Evolutionary conservation across 1,140 invertebrate genomes (phyloP).

Genomic region (Chironomus tepperi): DNA sequence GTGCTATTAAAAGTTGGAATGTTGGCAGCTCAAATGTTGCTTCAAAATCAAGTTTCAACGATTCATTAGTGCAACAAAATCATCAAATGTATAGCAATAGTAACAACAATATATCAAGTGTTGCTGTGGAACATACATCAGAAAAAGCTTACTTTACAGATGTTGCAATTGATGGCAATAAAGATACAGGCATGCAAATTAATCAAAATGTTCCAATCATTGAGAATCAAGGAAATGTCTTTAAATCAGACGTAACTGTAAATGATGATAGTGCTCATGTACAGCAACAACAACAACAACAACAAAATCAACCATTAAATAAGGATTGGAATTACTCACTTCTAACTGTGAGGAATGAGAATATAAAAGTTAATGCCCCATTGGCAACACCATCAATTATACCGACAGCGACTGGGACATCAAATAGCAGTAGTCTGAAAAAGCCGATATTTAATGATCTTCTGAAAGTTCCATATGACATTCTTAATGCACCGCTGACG

Average conservation of each 20-base stretch:
- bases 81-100: not conserved
- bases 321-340: slow-evolving; percentile 8
- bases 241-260: not conserved
- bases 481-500: slow-evolving; percentile 37
- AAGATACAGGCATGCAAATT: not conserved
- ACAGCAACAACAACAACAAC: not conserved
- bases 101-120: not conserved
- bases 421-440: not conserved
- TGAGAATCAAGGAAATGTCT: slow-evolving; percentile 10
- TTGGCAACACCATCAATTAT: not conserved
- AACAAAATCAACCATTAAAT: not conserved
- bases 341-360: slow-evolving; percentile 6
- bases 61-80: not conserved
- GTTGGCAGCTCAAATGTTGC: slow-evolving; percentile 1
- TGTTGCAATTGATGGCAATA: not conserved
- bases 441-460: slow-evolving; percentile 35
- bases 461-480: slow-evolving; percentile 40
- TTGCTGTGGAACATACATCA: not conserved
- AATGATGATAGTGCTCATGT: not conserved
- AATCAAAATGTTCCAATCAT: not conserved
- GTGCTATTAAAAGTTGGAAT: slow-evolving; percentile 18
- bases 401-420: not conserved
- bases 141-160: not conserved
- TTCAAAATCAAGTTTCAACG: not conserved
- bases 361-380: not conserved